phyloP scores from a whole-genome alignment of 2,888 invertebrate species.

The Ophion obscuratus region DNA sequence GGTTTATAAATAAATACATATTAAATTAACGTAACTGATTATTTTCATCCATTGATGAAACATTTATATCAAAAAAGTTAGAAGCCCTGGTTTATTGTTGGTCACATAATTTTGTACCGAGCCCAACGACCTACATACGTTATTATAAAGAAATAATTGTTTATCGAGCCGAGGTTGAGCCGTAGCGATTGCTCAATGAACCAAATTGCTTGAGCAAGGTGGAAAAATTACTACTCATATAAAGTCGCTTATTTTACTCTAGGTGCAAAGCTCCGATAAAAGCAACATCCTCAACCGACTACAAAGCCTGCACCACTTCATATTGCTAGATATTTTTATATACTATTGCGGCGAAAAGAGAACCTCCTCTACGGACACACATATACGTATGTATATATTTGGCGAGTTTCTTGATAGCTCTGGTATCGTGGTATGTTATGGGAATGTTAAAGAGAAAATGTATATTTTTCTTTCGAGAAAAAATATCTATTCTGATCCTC shows the following conservation, averaged over 20 bases:
- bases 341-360: neutral
- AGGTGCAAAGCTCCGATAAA: conserved; percentile 23
- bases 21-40: neutral
- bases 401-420: neutral
- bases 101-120: conserved; percentile 1
- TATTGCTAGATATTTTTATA: neutral
- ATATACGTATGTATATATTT: neutral
- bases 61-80: neutral
- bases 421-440: neutral
- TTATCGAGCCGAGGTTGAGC: conserved; percentile 34
- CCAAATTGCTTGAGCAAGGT: conserved; percentile 31
- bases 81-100: neutral
- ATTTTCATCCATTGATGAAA: neutral
- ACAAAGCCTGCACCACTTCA: neutral
- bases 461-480: neutral
- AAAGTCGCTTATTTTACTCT: conserved; percentile 21
- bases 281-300: conserved; percentile 6
- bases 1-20: neutral
- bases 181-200: conserved; percentile 45
- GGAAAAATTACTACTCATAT: conserved; percentile 36
- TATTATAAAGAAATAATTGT: conserved; percentile 47
- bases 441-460: neutral
- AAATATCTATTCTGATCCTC: neutral
- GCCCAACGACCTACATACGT: conserved; percentile 14
- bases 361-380: neutral